Evolutionary conservation across 1,140 invertebrate genomes (phyloP), one percentile per base, ranked within the genome.

Genomic region (Zaprionus lachaisei): DNA sequence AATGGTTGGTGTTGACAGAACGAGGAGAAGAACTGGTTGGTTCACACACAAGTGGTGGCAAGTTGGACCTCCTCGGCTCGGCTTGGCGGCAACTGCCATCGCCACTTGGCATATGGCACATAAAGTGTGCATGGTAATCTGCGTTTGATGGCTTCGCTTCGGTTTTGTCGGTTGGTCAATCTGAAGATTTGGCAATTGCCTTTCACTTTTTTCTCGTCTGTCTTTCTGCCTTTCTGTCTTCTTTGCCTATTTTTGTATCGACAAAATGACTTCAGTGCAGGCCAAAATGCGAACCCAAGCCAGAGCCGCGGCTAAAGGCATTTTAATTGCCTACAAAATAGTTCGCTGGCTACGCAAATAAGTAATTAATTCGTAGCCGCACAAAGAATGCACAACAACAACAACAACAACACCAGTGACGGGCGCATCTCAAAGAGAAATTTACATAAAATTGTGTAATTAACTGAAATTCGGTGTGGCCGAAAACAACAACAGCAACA

Each of bases 391-490:
- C 71, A 58, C 77, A 37, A 20, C 61, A 65, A 73, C 63, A 78
- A 62, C 54, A 51, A 60, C 64, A 68, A 31, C 66, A 28, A 37
- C 26, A 56, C 47, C 63, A 76, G 72, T n/a, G 17, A 65, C 41
- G 24, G 2, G 41, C 14, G 31, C 41, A 65, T 41, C 34, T 58
- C 31, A 89, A 89, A 89, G 84, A 90, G 84, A 87, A 87, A 87
- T 87, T 87, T 89, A 87, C 81, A 87, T 87, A 89, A 87, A 87
- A 90, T 87, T 87, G 85, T 87, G 84, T 89, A 87, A 87, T 87
- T 87, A 84, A 73, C 75, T 79, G 71, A 79, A 76, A 76, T 78
- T 72, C 55, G 22, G 58, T 60, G 47, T 77, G 37, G 68, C 68
- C 17, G 44, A 70, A 68, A 67, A n/a, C 67, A 78, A 79, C 69